Conservation (phyloP, 2,888 invertebrate genomes). For the Notocelia uddmanniana region DNA sequence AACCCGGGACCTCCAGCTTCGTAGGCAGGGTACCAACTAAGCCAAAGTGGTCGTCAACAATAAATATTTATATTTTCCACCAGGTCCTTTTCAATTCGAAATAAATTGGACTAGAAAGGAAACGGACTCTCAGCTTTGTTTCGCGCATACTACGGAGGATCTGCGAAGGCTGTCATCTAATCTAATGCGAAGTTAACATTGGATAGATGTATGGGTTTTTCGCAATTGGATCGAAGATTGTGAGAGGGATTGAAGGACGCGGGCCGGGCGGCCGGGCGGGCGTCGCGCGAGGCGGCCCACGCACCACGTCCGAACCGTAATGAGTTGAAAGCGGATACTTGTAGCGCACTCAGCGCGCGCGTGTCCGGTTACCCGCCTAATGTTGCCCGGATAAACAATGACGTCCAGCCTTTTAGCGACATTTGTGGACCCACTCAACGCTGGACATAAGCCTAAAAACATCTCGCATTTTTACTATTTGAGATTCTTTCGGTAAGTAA, state of each 20-base stretch:
- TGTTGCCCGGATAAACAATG: constrained; percentile 86
- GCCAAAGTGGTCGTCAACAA: too few species aligned
- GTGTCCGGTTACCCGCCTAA: constrained; percentile 86
- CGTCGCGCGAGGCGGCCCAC: constrained; percentile 61
- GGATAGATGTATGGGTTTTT: constrained; percentile 78
- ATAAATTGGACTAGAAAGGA: constrained; percentile 37
- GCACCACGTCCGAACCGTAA: constrained; percentile 85
- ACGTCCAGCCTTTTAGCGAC: constrained; percentile 86
- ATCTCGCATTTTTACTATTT: constrained; percentile 79
- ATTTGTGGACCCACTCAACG: constrained; percentile 85
- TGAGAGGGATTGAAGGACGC: constrained; percentile 83
- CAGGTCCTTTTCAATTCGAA: constrained; percentile 11
- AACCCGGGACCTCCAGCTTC: too few species aligned
- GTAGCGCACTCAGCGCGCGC: constrained; percentile 85
- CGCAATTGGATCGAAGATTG: constrained; percentile 84
- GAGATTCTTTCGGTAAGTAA: constrained; percentile 71
- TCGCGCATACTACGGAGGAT: constrained; percentile 30
- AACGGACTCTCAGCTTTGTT: constrained; percentile 35
- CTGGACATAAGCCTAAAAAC: constrained; percentile 84
- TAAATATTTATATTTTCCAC: constrained; percentile 32
- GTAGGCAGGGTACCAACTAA: too few species aligned
- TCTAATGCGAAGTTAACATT: constrained; percentile 74
- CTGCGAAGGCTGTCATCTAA: constrained; percentile 62
- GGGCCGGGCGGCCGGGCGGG: constrained; percentile 62
- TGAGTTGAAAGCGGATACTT: constrained; percentile 87